These are phyloP conservation scores for Geococcyx californianus DNA, from an alignment of 2,113 vertebrate genomes.

Conservation along the genomic window DNA sequence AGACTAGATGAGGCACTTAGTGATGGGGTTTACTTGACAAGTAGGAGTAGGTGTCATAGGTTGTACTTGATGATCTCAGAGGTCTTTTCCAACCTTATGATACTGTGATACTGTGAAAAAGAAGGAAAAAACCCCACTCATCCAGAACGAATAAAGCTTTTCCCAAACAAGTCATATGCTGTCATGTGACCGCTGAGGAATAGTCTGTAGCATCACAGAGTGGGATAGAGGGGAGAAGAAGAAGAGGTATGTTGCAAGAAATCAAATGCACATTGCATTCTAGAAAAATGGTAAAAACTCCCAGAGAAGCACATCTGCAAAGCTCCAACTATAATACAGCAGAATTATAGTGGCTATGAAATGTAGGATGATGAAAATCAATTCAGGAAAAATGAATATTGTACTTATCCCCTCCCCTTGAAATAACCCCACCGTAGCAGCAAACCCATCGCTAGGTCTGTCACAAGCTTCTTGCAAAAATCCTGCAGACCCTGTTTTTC, in stretches of 20 bases:
- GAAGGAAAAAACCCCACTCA: neutral
- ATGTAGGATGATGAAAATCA: neutral
- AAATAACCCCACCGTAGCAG: conserved; percentile 4
- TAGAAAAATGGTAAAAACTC: neutral
- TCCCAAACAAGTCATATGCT: neutral
- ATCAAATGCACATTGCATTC: neutral
- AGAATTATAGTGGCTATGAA: neutral
- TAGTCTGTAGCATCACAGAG: neutral
- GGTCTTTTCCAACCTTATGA: no score
- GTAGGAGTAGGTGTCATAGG: no score
- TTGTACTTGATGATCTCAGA: no score
- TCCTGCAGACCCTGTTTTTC: conserved; percentile 59
- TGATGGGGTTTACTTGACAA: no score
- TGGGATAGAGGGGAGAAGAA: neutral
- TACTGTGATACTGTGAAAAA: no score
- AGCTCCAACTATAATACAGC: neutral
- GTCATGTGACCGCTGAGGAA: neutral
- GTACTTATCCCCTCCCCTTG: neutral
- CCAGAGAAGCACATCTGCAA: neutral
- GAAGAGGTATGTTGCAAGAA: neutral
- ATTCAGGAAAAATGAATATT: conserved; percentile 18
- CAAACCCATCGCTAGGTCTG: conserved; percentile 2
- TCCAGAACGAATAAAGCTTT: neutral
- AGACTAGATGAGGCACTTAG: no score
- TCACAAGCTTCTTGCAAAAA: conserved; percentile 55